These are phyloP conservation scores for Cyprinodon variegatus DNA, from an alignment of 2,113 vertebrate genomes.

Conservation along the genomic window DNA sequence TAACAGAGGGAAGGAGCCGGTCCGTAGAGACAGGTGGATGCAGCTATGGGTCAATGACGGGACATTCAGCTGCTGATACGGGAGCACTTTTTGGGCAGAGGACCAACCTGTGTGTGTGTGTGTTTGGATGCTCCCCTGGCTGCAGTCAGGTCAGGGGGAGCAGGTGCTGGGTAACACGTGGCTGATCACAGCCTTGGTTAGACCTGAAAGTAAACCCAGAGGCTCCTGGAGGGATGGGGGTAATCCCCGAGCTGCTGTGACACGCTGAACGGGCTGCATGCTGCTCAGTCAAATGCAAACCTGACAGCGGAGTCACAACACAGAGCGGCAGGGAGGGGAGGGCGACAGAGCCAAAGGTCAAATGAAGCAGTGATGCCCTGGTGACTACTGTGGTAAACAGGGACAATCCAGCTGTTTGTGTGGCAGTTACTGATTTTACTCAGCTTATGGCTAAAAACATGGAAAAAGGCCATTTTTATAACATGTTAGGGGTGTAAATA, in stretches of 20 bases:
- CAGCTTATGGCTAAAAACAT: slow-evolving; percentile 22
- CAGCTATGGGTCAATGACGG: slow-evolving; percentile 57
- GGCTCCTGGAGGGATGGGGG: neutral
- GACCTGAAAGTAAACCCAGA: slow-evolving; percentile 35
- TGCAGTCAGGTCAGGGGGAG: slow-evolving; percentile 52
- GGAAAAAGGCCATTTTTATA: slow-evolving; percentile 2
- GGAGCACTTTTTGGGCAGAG: slow-evolving; percentile 29
- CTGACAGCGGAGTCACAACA: slow-evolving; percentile 65
- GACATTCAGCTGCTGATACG: slow-evolving; percentile 52
- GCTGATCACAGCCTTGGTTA: slow-evolving; percentile 25
- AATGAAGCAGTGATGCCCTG: slow-evolving; percentile 34
- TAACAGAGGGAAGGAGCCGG: slow-evolving; percentile 59
- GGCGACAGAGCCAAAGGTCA: slow-evolving; percentile 48
- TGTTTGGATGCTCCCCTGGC: slow-evolving; percentile 18
- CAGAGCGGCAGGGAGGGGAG: slow-evolving; percentile 9
- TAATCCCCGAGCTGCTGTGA: slow-evolving; percentile 2
- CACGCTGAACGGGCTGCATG: slow-evolving; percentile 33
- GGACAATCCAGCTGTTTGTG: slow-evolving; percentile 54
- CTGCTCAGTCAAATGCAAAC: slow-evolving; percentile 19
- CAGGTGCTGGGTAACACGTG: slow-evolving; percentile 67
- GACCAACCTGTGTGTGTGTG: slow-evolving; percentile 31
- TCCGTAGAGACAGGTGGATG: slow-evolving; percentile 56
- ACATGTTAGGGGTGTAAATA: neutral
- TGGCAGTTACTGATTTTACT: slow-evolving; percentile 55
- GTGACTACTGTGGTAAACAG: slow-evolving; percentile 18